Evolutionary conservation across 1,140 invertebrate species (phyloP).

Genomic region (Temnothorax curvispinosus): DNA sequence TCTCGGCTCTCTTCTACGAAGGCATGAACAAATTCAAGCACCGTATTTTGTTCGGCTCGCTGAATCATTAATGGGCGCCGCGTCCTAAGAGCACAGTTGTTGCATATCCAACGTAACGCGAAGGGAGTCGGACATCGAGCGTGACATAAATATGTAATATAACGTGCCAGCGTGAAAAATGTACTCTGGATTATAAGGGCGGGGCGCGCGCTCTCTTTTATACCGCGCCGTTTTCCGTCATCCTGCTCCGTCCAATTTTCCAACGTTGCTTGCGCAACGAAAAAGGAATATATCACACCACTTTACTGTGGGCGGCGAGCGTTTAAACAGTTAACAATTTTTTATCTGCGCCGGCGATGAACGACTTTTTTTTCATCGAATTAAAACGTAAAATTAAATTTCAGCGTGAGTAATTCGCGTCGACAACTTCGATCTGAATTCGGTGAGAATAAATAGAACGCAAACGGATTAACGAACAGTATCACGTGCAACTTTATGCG

Average conservation of each 20-base stretch:
- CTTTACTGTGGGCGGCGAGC: background rate
- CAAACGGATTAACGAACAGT: constrained; percentile 20
- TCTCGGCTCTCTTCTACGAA: background rate
- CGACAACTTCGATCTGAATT: constrained; percentile 24
- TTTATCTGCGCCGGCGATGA: constrained; percentile 17
- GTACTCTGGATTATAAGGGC: constrained; percentile 69
- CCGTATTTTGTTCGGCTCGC: constrained; percentile 69
- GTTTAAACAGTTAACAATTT: constrained; percentile 46
- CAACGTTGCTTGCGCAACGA: constrained; percentile 33
- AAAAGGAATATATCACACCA: constrained; percentile 39
- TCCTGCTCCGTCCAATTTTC: constrained; percentile 31
- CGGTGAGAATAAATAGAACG: constrained; percentile 27
- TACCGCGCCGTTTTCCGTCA: constrained; percentile 28
- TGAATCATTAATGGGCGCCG: constrained; percentile 74
- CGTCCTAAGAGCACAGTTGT: constrained; percentile 67
- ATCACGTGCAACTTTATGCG: constrained; percentile 2
- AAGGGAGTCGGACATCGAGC: constrained; percentile 70
- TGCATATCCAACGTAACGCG: constrained; percentile 70
- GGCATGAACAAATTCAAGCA: constrained; percentile 66
- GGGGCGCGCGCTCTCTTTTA: constrained; percentile 28
- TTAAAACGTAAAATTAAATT: constrained; percentile 33
- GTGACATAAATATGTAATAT: constrained; percentile 76
- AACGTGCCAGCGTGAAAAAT: constrained; percentile 73
- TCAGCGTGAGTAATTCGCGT: constrained; percentile 23
- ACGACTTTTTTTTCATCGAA: constrained; percentile 39